Percentiles rank a stretch among this genome's conserved stretches.
Conservation (phyloP, 2,113 vertebrate species). For the Corydoras maculifer region DNA sequence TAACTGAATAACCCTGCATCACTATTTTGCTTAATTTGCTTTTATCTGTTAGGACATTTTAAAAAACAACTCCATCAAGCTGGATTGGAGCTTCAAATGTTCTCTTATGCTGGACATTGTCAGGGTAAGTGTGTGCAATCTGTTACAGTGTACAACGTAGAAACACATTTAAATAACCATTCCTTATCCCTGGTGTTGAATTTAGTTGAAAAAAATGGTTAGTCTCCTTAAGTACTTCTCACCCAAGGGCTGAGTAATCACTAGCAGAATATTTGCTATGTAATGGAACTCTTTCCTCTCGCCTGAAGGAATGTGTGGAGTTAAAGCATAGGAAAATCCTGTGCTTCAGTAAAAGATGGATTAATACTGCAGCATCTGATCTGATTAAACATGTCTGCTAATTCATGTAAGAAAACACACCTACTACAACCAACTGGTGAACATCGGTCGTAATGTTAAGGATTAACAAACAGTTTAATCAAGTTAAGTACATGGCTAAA, state of each 20-base stretch:
- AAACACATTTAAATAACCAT: background rate
- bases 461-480: too few relatives aligned
- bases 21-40: background rate
- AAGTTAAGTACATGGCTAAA: too few relatives aligned
- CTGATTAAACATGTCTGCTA: background rate
- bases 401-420: background rate
- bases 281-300: conserved; percentile 14
- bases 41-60: conserved; percentile 43
- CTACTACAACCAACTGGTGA: background rate
- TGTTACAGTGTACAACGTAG: conserved; percentile 5
- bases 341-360: conserved; percentile 1
- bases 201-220: background rate
- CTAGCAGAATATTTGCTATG: background rate
- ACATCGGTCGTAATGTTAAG: too few relatives aligned
- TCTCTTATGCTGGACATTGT: conserved; percentile 48
- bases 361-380: background rate
- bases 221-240: background rate
- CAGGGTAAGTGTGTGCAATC: conserved; percentile 37
- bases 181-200: background rate
- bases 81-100: conserved; percentile 49
- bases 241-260: conserved; percentile 8
- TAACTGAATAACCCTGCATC: background rate
- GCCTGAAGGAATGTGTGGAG: conserved; percentile 15
- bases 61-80: conserved; percentile 45
- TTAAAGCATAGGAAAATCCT: conserved; percentile 17